Evolutionary conservation across 2,113 vertebrate genomes (phyloP).

Genomic region (rat (Rattus norvegicus)): GRCr8 NC_086023.1:116109501-116110000

Average conservation of each 20-base stretch:
- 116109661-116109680: rapidly evolving
- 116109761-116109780: not conserved
- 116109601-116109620: not conserved
- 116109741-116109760: not conserved
- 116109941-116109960: not conserved
- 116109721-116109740: not conserved
- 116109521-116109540: not conserved
- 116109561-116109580: not conserved
- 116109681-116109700: not conserved
- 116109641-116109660: not conserved
- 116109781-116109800: no score
- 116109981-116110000: not conserved
- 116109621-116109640: not conserved
- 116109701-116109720: not conserved
- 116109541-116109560: not conserved
- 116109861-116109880: not conserved
- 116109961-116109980: not conserved
- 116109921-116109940: not conserved
- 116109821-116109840: not conserved
- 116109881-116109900: not conserved
- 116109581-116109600: not conserved
- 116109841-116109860: not conserved
- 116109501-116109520: not conserved
- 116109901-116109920: not conserved
- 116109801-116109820: no score